A percentile compares a stretch with the other conserved stretches of the same genome.
These are phyloP conservation scores for Botrylloides violaceus DNA, from an alignment of 23 tunicate species.

Conservation along the genomic window DNA sequence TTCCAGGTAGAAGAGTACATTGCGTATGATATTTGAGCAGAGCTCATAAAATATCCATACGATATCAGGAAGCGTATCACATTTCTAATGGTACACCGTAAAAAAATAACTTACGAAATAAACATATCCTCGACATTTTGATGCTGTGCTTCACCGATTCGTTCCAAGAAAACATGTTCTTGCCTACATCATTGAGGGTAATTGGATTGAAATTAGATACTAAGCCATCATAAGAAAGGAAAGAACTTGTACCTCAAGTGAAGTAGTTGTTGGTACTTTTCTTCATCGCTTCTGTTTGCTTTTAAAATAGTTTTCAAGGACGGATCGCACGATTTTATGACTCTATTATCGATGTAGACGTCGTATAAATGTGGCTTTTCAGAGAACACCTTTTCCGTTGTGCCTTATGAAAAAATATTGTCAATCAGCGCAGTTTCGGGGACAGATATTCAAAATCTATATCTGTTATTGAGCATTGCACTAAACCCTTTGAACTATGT, in stretches of 20 bases:
- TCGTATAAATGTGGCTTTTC: conserved; percentile 68
- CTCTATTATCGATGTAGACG: conserved; percentile 72
- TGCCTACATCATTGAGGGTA: conserved; percentile 7
- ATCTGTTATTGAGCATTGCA: too few relatives aligned
- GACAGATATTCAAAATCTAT: too few relatives aligned
- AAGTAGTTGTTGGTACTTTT: conserved; percentile 58
- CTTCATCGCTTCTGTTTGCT: conserved; percentile 54
- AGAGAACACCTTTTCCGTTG: conserved; percentile 78
- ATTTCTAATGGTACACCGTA: too few relatives aligned
- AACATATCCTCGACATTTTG: conserved; percentile 20
- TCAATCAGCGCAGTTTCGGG: too few relatives aligned
- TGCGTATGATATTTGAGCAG: too few relatives aligned
- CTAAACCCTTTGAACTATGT: too few relatives aligned
- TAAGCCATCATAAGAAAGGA: background rate
- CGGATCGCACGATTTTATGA: conserved; percentile 21
- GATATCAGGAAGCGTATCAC: too few relatives aligned
- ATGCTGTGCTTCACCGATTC: conserved; percentile 23
- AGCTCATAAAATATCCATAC: too few relatives aligned
- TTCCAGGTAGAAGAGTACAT: too few relatives aligned
- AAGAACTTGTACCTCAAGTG: conserved; percentile 37
- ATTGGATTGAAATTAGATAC: background rate
- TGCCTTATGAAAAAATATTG: too few relatives aligned
- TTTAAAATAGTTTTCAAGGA: conserved; percentile 31
- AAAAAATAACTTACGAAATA: conserved; percentile 22
- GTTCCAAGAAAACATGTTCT: conserved; percentile 17